phyloP scores from a whole-genome alignment of 2,113 vertebrate species.

The Diadophis punctatus region DNA sequence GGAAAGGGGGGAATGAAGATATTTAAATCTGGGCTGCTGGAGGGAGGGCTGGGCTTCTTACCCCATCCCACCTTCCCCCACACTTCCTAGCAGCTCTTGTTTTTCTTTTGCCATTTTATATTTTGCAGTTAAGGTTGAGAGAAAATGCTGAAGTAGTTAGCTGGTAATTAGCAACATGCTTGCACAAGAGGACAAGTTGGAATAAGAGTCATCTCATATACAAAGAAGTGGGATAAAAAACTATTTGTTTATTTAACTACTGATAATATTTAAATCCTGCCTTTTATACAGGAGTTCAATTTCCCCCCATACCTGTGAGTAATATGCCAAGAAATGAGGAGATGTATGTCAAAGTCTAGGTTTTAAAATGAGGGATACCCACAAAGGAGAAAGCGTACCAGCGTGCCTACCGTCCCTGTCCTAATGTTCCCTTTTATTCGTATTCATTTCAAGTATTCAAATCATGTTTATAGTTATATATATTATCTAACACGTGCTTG shows the following conservation, averaged over 20 bases:
- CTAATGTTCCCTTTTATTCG: too few relatives aligned
- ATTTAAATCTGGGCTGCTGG: not conserved
- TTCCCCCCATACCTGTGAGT: not conserved
- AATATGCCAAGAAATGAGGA: not conserved
- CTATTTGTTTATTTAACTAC: not conserved
- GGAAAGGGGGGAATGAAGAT: too few relatives aligned
- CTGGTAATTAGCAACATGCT: not conserved
- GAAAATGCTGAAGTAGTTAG: not conserved
- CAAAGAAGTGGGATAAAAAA: not conserved
- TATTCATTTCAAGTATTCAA: too few relatives aligned
- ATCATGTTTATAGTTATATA: too few relatives aligned
- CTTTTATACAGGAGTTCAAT: not conserved
- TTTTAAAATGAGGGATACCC: not conserved
- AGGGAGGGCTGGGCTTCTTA: not conserved
- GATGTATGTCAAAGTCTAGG: not conserved
- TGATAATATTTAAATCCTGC: not conserved
- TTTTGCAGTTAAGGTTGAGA: not conserved
- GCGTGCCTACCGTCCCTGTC: too few relatives aligned
- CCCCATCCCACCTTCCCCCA: too few relatives aligned
- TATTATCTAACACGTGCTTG: too few relatives aligned
- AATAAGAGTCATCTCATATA: not conserved
- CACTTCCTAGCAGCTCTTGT: not conserved
- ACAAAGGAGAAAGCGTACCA: not conserved
- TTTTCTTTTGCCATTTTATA: not conserved
- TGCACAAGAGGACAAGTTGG: not conserved